Conservation (phyloP, 2,888 invertebrate genomes). For the Cremastobaeus sp. region DNA sequence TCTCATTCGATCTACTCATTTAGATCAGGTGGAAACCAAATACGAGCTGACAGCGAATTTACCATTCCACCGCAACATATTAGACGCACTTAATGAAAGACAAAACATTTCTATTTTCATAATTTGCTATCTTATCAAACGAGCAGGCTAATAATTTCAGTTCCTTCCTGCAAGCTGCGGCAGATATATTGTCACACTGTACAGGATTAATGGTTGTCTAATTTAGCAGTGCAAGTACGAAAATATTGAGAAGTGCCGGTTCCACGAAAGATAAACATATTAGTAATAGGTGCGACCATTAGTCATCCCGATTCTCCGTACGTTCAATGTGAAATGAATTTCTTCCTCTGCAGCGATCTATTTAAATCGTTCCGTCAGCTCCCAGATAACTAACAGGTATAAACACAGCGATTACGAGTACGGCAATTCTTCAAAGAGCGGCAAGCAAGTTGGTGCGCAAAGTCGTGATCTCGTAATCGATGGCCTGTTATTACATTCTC, state of each 20-base stretch:
- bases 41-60: conserved; percentile 42
- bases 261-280: conserved; percentile 36
- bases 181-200: conserved; percentile 6
- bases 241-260: conserved; percentile 37
- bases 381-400: conserved; percentile 65
- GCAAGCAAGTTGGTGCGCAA: conserved; percentile 51
- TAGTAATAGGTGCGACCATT: conserved; percentile 34
- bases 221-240: conserved; percentile 12
- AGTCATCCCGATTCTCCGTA: conserved; percentile 57
- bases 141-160: too few species aligned
- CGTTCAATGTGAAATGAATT: conserved; percentile 62
- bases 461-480: conserved; percentile 66
- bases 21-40: conserved; percentile 49
- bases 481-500: conserved; percentile 66
- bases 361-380: conserved; percentile 62
- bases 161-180: too few species aligned
- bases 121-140: not conserved
- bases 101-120: conserved; percentile 20
- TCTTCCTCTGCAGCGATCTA: conserved; percentile 63
- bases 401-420: conserved; percentile 64
- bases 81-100: conserved; percentile 7
- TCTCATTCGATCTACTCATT: conserved; percentile 53
- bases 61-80: conserved; percentile 5
- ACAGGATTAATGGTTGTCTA: conserved; percentile 25
- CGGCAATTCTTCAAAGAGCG: conserved; percentile 62